Conservation (phyloP, 2,113 vertebrate species). For the Narcine bancroftii region DNA sequence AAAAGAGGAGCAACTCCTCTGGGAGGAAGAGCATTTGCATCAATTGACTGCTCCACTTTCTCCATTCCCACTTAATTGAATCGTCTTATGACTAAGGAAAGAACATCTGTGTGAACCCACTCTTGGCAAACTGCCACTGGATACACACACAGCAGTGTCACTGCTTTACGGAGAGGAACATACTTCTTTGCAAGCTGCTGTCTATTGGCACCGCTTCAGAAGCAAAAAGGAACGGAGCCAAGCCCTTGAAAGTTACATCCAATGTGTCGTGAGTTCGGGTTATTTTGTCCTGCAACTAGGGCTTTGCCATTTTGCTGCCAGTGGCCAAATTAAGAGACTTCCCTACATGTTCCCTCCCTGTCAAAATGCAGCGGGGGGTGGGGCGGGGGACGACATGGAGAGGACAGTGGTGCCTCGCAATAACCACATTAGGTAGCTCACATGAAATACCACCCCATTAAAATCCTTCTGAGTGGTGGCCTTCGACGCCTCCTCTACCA, state of each 20-base stretch:
- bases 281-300: neutral
- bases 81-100: neutral
- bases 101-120: neutral
- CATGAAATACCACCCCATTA: neutral
- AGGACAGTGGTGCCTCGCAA: neutral
- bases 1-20: neutral
- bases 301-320: neutral
- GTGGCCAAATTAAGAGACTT: neutral
- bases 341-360: neutral
- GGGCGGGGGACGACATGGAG: neutral
- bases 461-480: neutral
- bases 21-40: too few species aligned
- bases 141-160: neutral
- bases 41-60: neutral
- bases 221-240: neutral
- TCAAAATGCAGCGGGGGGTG: neutral
- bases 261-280: neutral
- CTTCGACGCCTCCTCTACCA: neutral
- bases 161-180: neutral
- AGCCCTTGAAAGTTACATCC: neutral
- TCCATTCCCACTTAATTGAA: neutral
- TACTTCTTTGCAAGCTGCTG: neutral
- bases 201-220: neutral
- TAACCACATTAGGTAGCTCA: neutral
- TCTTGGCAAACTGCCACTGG: neutral